phyloP scores from a whole-genome alignment of 64 coral and sea anemone genomes.

The Anthopleura sola region DNA sequence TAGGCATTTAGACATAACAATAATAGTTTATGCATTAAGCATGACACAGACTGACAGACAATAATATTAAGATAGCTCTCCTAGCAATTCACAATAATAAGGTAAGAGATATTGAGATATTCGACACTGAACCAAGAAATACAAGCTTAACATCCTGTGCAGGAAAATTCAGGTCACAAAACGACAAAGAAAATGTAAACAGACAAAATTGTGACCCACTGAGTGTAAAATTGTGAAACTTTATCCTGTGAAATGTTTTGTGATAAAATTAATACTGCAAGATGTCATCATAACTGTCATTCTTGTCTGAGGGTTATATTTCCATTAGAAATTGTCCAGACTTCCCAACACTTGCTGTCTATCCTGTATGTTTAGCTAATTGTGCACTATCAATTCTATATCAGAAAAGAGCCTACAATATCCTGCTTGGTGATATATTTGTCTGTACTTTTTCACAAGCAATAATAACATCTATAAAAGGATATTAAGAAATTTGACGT shows the following conservation, averaged over 20 bases:
- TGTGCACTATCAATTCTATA: not conserved
- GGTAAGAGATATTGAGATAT: not conserved
- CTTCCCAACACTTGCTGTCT: not conserved
- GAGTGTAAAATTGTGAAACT: not conserved
- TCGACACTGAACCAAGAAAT: not conserved
- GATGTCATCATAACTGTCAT: not conserved
- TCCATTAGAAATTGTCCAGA: not conserved
- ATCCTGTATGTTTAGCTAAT: not conserved
- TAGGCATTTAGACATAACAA: too few species aligned
- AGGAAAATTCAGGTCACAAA: too few species aligned
- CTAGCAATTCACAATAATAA: not conserved
- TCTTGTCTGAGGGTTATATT: not conserved
- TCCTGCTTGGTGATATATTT: too few species aligned
- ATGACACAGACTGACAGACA: not conserved
- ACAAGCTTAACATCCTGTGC: not conserved
- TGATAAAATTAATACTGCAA: not conserved
- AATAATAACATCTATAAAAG: too few species aligned
- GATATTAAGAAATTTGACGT: too few species aligned
- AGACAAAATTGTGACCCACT: not conserved
- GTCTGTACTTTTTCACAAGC: too few species aligned
- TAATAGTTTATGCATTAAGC: too few species aligned
- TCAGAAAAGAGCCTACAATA: not conserved
- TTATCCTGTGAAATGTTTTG: not conserved
- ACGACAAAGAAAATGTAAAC: too few species aligned
- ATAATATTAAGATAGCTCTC: not conserved